phyloP scores from a whole-genome alignment of 2,113 vertebrate genomes.

The Syngnathus scovelli region DNA sequence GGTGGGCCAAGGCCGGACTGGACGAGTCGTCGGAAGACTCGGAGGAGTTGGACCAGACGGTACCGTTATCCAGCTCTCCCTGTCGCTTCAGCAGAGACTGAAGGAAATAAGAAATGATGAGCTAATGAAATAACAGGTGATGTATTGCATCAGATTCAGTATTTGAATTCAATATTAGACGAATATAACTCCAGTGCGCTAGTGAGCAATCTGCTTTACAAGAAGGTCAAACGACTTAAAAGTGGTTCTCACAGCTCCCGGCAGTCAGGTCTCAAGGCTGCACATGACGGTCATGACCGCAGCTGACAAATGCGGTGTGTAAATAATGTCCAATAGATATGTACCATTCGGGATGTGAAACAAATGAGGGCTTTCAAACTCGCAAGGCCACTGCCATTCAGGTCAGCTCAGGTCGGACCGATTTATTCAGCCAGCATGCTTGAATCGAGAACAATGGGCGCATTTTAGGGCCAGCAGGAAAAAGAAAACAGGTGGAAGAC shows the following conservation, averaged over 20 bases:
- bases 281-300: not conserved
- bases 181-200: not conserved
- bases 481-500: constrained; percentile 7
- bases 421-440: constrained; percentile 1
- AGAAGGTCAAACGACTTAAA: not conserved
- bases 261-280: not conserved
- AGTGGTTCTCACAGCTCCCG: not conserved
- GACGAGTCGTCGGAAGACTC: constrained; percentile 97
- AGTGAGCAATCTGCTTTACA: not conserved
- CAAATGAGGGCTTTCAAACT: constrained; percentile 6
- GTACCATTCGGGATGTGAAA: not conserved
- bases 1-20: constrained; percentile 76
- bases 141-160: not conserved
- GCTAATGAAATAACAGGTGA: not conserved
- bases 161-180: no score
- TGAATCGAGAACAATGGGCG: not conserved
- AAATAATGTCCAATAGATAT: not conserved
- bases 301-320: not conserved
- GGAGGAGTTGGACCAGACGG: constrained; percentile 95
- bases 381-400: not conserved
- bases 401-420: constrained; percentile 3
- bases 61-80: constrained; percentile 94
- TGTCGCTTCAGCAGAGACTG: constrained; percentile 95
- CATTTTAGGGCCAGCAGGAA: not conserved
- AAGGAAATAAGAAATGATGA: constrained; percentile 12